A percentile compares a stretch with the other conserved stretches of the same genome.
Conservation (phyloP, 2,113 vertebrate species). For the Paramormyrops kingsleyae region DNA sequence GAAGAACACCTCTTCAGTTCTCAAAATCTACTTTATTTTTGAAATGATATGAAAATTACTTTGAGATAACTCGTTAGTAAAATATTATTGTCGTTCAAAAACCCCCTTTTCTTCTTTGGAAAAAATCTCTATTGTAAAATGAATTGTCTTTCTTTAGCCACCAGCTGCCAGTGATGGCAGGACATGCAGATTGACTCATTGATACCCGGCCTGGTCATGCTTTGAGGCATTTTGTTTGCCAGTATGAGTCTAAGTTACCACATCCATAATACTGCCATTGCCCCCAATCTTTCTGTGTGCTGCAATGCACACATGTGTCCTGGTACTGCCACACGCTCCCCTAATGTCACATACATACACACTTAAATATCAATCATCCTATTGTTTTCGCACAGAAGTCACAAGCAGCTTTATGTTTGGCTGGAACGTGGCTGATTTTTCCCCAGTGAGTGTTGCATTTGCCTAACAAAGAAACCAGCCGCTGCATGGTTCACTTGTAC, state of each 20-base stretch:
- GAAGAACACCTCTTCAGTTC: neutral
- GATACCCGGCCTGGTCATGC: neutral
- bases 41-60: no score
- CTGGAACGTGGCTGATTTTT: neutral
- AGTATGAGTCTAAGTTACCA: neutral
- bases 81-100: neutral
- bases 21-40: neutral
- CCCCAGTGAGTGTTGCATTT: neutral
- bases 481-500: neutral
- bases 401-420: neutral
- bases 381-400: neutral
- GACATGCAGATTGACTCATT: neutral
- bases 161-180: neutral
- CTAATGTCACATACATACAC: neutral
- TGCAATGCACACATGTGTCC: neutral
- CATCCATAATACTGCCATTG: neutral
- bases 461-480: neutral
- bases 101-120: neutral
- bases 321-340: neutral
- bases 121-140: neutral
- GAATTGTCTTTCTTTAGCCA: neutral
- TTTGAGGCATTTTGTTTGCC: neutral
- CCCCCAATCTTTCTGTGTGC: neutral
- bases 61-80: neutral
- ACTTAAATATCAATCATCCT: neutral